Evolutionary conservation across 2,888 invertebrate genomes (phyloP).

Genomic region (Formica aserva): DNA sequence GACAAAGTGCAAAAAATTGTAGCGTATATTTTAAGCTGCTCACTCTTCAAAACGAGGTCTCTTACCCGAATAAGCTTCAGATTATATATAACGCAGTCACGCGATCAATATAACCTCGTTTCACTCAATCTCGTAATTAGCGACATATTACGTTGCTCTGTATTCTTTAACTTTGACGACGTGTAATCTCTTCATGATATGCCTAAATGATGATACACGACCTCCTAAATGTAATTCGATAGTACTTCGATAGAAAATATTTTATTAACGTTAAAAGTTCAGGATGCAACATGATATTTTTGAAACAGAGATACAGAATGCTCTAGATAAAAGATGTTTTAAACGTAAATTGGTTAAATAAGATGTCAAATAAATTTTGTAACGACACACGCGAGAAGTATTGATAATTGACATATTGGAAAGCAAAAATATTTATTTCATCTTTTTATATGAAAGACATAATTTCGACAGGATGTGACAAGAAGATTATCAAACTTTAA

Average conservation of each 20-base stretch:
- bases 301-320: not conserved
- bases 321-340: not conserved
- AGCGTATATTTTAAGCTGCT: slow-evolving; percentile 34
- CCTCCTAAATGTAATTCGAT: not conserved
- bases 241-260: not conserved
- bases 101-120: slow-evolving; percentile 68
- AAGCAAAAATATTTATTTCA: not conserved
- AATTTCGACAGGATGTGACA: not conserved
- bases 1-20: slow-evolving; percentile 26
- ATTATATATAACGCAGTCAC: slow-evolving; percentile 58
- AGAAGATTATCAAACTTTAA: not conserved
- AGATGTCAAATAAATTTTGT: not conserved
- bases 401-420: not conserved
- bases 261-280: not conserved
- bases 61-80: slow-evolving; percentile 55
- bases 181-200: slow-evolving; percentile 14
- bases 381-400: not conserved
- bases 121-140: slow-evolving; percentile 63
- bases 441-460: not conserved
- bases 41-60: slow-evolving; percentile 58
- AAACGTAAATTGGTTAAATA: not conserved
- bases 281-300: not conserved
- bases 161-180: slow-evolving; percentile 7
- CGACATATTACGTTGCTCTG: slow-evolving; percentile 46
- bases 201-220: not conserved